Base-by-base conservation (phyloP, 1,140 invertebrate species). In the Solenopsis fugax region DNA sequence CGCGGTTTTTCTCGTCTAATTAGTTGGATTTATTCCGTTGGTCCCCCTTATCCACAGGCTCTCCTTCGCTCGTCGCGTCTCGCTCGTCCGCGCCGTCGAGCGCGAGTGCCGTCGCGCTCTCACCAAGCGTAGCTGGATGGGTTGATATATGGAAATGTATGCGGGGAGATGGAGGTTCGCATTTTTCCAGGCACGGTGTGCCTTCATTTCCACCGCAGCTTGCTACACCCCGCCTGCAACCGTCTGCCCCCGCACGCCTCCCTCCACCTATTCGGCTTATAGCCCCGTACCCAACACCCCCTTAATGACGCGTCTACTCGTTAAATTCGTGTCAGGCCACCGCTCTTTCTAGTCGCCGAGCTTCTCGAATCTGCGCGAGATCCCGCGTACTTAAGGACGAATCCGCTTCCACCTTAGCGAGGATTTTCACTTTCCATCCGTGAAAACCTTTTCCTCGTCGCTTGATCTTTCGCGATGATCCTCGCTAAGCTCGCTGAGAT, bases 101-200 rank as follows among this genome's bases (percentile, higher is more conserved):
- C 34, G 73, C 34, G 69, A 62, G 62, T 80, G 81, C 67, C 85
- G 82, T 86, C 82, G 84, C 48, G 80, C 81, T 89, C 80, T 77
- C 80, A 60, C 73, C 87, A 75, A 76, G 87, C 54, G 67, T 82
- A 90, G 78, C 91, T 90, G 92, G 93, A 91, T 90, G 81, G 90
- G 87, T 90, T 95, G 94, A 95, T 95, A 87, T 95, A 95, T 95
- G 95, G 94, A 95, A 95, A 95, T 95, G 86, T 95, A 95, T 95
- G 93, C 95, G 91, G 88, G 91, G 93, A 94, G 94, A 94, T 92
- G 92, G 86, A 94, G 94, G 91, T 85, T 93, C 93, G 90, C 94
- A 95, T 95, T 95, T 95, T 95, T 95, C 94, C 93, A 92, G 92
- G 87, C 92, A 93, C 92, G 91, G 90, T 93, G 90, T 92, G 90